phyloP scores from a whole-genome alignment of 2,797 vertebrate genomes.

The Aldrovandia affinis region DNA sequence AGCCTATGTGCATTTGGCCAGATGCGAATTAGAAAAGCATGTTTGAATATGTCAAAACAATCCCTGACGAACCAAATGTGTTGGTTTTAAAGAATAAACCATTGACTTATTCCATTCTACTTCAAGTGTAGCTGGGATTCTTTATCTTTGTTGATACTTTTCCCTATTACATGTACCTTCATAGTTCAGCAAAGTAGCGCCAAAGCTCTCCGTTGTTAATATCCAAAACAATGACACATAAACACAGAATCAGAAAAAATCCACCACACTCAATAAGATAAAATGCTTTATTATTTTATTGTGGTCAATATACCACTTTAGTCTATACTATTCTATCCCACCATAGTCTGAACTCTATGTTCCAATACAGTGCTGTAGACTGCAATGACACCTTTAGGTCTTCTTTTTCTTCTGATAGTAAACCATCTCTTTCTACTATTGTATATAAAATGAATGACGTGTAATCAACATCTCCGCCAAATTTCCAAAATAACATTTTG shows the following conservation, averaged over 20 bases:
- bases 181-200: too few species aligned
- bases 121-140: too few species aligned
- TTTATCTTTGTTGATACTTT: too few species aligned
- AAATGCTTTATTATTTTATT: not conserved
- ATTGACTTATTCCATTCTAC: too few species aligned
- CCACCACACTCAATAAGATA: not conserved
- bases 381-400: not conserved
- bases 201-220: too few species aligned
- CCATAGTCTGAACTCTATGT: not conserved
- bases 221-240: too few species aligned
- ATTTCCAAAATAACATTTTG: slow-evolving; percentile 13
- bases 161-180: too few species aligned
- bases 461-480: not conserved
- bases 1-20: not conserved
- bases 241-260: not conserved
- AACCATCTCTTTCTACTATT: not conserved
- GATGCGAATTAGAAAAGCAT: not conserved
- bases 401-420: not conserved
- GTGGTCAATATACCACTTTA: not conserved
- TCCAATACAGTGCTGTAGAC: not conserved
- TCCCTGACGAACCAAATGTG: too few species aligned
- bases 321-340: not conserved
- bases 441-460: not conserved
- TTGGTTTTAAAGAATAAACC: too few species aligned
- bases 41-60: too few species aligned